Base-by-base conservation (phyloP, 23 tunicate species). In the Clavelina lepadiformis region DNA sequence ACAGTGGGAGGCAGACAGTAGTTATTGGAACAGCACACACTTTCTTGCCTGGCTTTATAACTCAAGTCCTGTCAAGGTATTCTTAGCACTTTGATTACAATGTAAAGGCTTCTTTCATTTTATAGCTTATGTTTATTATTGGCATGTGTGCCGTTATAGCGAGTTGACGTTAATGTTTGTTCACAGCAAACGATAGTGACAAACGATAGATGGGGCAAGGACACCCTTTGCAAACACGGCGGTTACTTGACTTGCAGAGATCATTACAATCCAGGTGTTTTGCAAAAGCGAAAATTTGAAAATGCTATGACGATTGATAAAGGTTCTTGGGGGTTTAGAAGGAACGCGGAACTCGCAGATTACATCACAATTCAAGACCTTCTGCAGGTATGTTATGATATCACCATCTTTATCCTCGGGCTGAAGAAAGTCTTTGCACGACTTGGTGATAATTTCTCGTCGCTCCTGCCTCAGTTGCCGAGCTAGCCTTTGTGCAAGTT, bases 1-100 rank as follows among this genome's bases (percentile, higher is more conserved):
- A 2, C 77, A 89, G 50, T 77, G 75, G 81, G 89, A 60, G 35
- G 88, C 79, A 13, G 31, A 46, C 24, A 61, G 61, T 52, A 28
- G 31, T 5, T 86, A 86, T 63, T 81, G 97, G 85, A 74, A 62
- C 37, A 62, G 79, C 54, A 79, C 83, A 18, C 59, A 75, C 13
- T 89, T 89, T 60, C 61, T 89, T 23, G 97, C 97, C 20, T 89
- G 97, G 97, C 68, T 89, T 2, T 89, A 89, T 69, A 89, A 89
- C 64, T 52, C 69, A 1, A 89, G 97, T 60, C 89, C 97, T 29
- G 97, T 89, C 28, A 89, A 89, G 80, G 97, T 89, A 18, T n/a
- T n/a, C n/a, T n/a, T n/a, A n/a, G n/a, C n/a, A n/a, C n/a, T n/a
- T n/a, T n/a, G n/a, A n/a, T n/a, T n/a, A n/a, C n/a, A n/a, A n/a